Base-by-base conservation (phyloP, 1,140 invertebrate genomes). In the Aphis craccivora region DNA sequence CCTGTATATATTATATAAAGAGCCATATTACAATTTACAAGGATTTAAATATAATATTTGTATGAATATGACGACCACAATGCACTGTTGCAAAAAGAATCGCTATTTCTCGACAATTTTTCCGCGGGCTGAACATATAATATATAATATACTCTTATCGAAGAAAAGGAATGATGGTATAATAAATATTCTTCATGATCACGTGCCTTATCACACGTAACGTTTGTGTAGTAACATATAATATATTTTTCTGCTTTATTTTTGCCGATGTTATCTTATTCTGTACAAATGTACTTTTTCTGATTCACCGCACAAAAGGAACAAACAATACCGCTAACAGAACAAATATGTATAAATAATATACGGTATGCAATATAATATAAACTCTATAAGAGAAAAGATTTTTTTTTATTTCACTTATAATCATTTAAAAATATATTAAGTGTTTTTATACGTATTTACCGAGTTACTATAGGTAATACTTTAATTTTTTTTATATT, bases 141-240 rank as follows among this genome's bases (percentile, higher is more conserved):
- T 37, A 83, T 37, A 37, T 22, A 40, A 40, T 83, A 23, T 30
- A 86, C 25, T 43, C 20, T 84, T 84, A 84, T 84, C 81, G 35
- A 84, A 83, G 22, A 83, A 4, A 76, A 76, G 7, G 6, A 83
- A 84, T 84, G 35, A 23, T 23, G 22, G 23, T 86, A 86, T 45
- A 86, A 86, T 86, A 87, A 45, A 87, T 87, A n/a, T 45, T 87
- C 30, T 87, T 48, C 43, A 37, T 43, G 84, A 48, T 87, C 43
- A 48, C 43, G 84, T 87, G 84, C 43, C 84, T 87, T 87, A 87
- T 87, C 84, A 87, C 43, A 48, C 83, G 35, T 45, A 43, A 23
- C 83, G 23, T 43, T 43, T 86, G 30, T 25, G 23, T 45, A 22
- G 25, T 86, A 86, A 86, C 43, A 43, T 14, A 43, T 22, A 84